Base-by-base conservation (phyloP, 2,888 invertebrate species). In the Agrenia bidenticulata region DNA sequence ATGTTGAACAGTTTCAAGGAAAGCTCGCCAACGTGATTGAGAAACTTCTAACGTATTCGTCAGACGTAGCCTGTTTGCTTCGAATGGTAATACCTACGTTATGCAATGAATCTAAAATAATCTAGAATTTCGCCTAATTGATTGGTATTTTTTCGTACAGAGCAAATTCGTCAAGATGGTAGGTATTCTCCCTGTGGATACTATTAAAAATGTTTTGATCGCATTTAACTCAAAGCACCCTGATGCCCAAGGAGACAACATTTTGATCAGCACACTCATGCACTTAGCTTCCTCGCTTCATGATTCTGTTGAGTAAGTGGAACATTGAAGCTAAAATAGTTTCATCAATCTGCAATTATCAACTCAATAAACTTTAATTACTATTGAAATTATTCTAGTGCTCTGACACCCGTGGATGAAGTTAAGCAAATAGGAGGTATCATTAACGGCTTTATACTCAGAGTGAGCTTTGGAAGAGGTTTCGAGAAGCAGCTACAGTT, bases 321-420 rank as follows among this genome's bases (percentile, higher is more conserved):
- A 21, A n/a, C 45, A 21, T 49, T 15, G n/a, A n/a, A n/a, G n/a
- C n/a, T n/a, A n/a, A n/a, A n/a, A n/a, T n/a, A n/a, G n/a, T n/a
- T n/a, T n/a, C n/a, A 61, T 9, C 61, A 50, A 19, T 21, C 55
- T 24, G 2, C 13, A 7, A 49, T n/a, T 1, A 11, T 21, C 9
- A 23, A 13, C 15, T 5, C 19, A 39, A 11, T 39, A 11, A 15
- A 11, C 39, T 39, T 39, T 15, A 39, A 39, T 39, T 4, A 9
- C 15, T 5, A 37, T n/a, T n/a, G n/a, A n/a, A n/a, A n/a, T n/a
- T n/a, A n/a, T n/a, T n/a, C n/a, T 77, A 93, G 92, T 79, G 92
- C 94, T 0, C 83, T 94, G 58, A 92, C 93, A 1, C 89, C 95
- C 5, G 94, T 94, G 69, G 97, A 96, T 80, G 96, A 97, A 80